Percentiles rank a stretch among this genome's conserved stretches.
phyloP scores from a whole-genome alignment of 2,888 invertebrate genomes.

The Neocrepidodera transversa region DNA sequence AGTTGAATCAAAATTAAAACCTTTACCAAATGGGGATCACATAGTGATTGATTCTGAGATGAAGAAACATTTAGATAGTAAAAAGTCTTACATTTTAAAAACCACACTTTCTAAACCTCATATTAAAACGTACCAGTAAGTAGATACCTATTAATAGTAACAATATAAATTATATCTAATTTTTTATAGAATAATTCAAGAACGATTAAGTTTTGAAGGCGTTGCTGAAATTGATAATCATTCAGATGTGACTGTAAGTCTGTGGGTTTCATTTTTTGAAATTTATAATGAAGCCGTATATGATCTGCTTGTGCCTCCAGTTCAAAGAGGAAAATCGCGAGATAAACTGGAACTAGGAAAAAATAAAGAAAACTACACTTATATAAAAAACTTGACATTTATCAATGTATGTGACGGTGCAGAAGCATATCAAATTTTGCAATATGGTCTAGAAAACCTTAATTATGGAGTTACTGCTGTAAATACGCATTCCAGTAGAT shows the following conservation, averaged over 20 bases:
- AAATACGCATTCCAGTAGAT: constrained; percentile 83
- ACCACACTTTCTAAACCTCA: constrained; percentile 42
- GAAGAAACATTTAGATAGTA: constrained; percentile 49
- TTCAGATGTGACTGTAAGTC: constrained; percentile 54
- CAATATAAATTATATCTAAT: too few species aligned
- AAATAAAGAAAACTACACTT: constrained; percentile 59
- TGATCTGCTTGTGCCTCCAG: constrained; percentile 68
- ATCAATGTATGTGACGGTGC: constrained; percentile 64
- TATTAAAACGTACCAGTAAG: constrained; percentile 38
- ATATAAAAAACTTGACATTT: constrained; percentile 64
- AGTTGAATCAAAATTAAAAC: constrained; percentile 57
- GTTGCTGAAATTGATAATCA: constrained; percentile 34
- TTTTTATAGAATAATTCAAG: constrained; percentile 44
- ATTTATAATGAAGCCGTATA: constrained; percentile 90
- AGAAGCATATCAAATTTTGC: constrained; percentile 82
- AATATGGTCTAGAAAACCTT: constrained; percentile 78
- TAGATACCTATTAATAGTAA: too few species aligned
- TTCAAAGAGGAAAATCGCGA: constrained; percentile 34
- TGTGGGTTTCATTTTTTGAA: constrained; percentile 89
- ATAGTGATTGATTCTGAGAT: neutral
- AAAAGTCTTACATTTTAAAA: constrained; percentile 50
- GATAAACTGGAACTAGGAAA: constrained; percentile 54
- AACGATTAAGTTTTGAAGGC: constrained; percentile 44
- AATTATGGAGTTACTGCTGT: constrained; percentile 79
- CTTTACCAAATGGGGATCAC: constrained; percentile 50